Conservation (phyloP, 2,888 invertebrate species). For the Chaitophorus viminalis region DNA sequence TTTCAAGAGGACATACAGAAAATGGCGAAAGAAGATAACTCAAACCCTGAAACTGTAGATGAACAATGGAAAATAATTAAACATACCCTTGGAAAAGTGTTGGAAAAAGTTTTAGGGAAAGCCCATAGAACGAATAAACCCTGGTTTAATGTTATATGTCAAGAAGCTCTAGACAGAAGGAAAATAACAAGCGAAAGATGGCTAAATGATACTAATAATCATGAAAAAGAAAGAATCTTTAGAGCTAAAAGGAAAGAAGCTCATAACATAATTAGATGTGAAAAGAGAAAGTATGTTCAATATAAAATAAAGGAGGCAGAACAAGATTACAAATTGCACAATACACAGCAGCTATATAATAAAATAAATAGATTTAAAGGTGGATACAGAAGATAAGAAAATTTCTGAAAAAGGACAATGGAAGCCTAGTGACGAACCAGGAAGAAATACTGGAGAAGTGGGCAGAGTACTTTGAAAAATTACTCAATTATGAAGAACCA, state of each 20-base stretch:
- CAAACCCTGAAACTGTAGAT: not conserved
- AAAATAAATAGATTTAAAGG: constrained; percentile 29
- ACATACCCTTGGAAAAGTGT: constrained; percentile 1
- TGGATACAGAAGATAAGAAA: constrained; percentile 28
- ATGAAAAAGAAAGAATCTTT: not conserved
- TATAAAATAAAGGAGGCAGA: constrained; percentile 12
- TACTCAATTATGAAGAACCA: not conserved
- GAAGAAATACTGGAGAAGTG: constrained; percentile 3
- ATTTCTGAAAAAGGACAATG: constrained; percentile 1
- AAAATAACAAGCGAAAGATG: constrained; percentile 31
- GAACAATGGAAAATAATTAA: not conserved
- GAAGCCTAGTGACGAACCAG: constrained; percentile 1
- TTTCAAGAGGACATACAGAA: not conserved
- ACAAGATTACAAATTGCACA: constrained; percentile 25
- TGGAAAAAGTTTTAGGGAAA: constrained; percentile 15
- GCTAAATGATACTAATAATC: constrained; percentile 12
- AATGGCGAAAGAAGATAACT: constrained; percentile 10
- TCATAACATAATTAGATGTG: constrained; percentile 25
- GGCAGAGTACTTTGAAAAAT: not conserved
- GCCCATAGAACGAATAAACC: constrained; percentile 4
- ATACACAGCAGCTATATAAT: constrained; percentile 11
- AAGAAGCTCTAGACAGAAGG: constrained; percentile 37
- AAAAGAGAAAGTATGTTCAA: constrained; percentile 31
- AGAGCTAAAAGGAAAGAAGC: constrained; percentile 31
- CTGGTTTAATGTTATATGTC: constrained; percentile 18